These are phyloP conservation scores for Venusia cambrica DNA, from an alignment of 2,888 invertebrate species.

Conservation along the genomic window DNA sequence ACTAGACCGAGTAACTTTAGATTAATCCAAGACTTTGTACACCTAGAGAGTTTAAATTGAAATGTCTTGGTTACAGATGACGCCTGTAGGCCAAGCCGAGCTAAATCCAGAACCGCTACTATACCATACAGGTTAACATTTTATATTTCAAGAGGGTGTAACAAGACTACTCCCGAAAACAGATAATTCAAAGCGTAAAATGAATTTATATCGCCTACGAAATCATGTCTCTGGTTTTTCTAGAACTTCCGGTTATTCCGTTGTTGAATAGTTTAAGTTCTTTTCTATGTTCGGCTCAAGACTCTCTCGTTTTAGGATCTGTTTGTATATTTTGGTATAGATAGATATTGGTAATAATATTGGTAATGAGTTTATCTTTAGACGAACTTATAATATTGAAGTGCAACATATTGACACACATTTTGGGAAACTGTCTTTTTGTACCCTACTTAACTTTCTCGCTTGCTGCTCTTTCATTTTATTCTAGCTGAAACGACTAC, in stretches of 20 bases:
- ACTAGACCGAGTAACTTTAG: constrained; percentile 51
- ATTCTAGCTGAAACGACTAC: background rate
- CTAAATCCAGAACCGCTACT: constrained; percentile 78
- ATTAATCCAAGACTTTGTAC: constrained; percentile 49
- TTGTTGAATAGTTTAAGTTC: too few species aligned
- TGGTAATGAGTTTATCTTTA: too few species aligned
- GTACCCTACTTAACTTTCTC: constrained; percentile 10
- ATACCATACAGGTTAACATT: constrained; percentile 77
- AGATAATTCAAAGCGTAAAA: background rate
- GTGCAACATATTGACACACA: too few species aligned
- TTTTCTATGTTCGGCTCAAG: too few species aligned
- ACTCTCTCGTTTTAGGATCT: too few species aligned
- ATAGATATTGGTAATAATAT: too few species aligned
- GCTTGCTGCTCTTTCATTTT: constrained; percentile 15
- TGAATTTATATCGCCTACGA: too few species aligned
- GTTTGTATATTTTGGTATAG: too few species aligned
- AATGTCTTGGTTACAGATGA: constrained; percentile 74
- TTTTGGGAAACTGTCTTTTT: too few species aligned
- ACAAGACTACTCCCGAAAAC: constrained; percentile 12
- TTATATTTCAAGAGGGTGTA: constrained; percentile 26
- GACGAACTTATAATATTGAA: too few species aligned
- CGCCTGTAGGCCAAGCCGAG: constrained; percentile 78
- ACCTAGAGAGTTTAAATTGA: constrained; percentile 27
- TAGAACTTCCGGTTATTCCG: too few species aligned
- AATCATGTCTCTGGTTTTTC: too few species aligned